Percentiles rank a stretch among this genome's conserved stretches.
Conservation (phyloP, 2,888 invertebrate genomes). For the Beris morrisii region DNA sequence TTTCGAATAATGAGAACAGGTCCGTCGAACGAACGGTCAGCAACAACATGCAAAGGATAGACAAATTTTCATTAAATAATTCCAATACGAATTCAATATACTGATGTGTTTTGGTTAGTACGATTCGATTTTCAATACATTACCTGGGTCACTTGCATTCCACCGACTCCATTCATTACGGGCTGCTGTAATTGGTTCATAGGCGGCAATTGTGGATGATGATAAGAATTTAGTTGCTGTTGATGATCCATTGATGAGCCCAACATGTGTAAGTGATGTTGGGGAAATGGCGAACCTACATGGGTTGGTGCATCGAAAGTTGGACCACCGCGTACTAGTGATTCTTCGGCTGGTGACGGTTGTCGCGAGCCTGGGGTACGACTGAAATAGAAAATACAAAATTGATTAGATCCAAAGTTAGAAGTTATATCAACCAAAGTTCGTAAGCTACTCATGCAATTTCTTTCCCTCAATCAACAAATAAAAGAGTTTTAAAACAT, state of each 20-base stretch:
- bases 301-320: constrained; percentile 51
- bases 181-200: constrained; percentile 56
- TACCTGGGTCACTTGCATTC: constrained; percentile 56
- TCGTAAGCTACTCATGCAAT: too few species aligned
- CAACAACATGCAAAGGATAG: too few species aligned
- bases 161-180: constrained; percentile 53
- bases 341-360: constrained; percentile 87
- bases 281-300: constrained; percentile 48
- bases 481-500: too few species aligned
- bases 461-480: too few species aligned
- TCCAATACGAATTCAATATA: not conserved
- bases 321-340: constrained; percentile 59
- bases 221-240: constrained; percentile 50
- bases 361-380: constrained; percentile 89
- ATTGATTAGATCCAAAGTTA: not conserved
- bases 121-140: constrained; percentile 1
- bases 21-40: not conserved
- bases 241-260: constrained; percentile 52
- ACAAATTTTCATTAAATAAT: constrained; percentile 3
- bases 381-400: constrained; percentile 57
- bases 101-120: not conserved
- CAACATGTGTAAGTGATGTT: constrained; percentile 58
- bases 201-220: constrained; percentile 54
- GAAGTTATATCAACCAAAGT: not conserved
- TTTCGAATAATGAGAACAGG: too few species aligned